phyloP scores from a whole-genome alignment of 2,113 vertebrate genomes.

The Calyptommatus sinebrachiatus region DNA sequence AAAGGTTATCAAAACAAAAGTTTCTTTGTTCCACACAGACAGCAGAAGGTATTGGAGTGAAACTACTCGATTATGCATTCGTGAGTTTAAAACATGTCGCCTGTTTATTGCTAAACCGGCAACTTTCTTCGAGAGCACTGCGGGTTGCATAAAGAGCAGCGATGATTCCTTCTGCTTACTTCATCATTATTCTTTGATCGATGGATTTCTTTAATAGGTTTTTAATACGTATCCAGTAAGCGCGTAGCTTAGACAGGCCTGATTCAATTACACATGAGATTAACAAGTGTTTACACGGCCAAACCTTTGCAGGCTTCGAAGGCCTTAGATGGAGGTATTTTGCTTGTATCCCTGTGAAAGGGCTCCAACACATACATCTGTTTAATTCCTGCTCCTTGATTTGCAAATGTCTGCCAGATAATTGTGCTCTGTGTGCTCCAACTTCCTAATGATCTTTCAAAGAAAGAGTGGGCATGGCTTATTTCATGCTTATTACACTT shows the following conservation, averaged over 20 bases:
- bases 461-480: background rate
- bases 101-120: constrained; percentile 27
- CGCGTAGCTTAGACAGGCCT: background rate
- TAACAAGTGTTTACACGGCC: background rate
- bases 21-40: constrained; percentile 62
- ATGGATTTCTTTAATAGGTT: background rate
- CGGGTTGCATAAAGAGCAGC: background rate
- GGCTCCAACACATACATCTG: background rate
- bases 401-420: background rate
- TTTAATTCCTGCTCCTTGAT: background rate
- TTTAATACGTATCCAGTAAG: background rate
- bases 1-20: constrained; percentile 52
- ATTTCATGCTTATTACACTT: background rate
- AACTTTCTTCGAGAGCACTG: constrained; percentile 13
- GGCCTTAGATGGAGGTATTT: background rate
- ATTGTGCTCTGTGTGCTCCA: background rate
- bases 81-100: constrained; percentile 15
- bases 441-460: too few relatives aligned
- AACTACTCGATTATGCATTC: constrained; percentile 21
- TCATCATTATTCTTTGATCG: background rate
- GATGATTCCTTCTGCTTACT: background rate
- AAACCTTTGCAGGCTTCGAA: background rate
- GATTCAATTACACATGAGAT: background rate
- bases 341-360: background rate
- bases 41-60: constrained; percentile 53